Evolutionary conservation across 2,888 invertebrate species (phyloP), one percentile per base, ranked within the genome.

Genomic region (Tenthredo scrophulariae): DNA sequence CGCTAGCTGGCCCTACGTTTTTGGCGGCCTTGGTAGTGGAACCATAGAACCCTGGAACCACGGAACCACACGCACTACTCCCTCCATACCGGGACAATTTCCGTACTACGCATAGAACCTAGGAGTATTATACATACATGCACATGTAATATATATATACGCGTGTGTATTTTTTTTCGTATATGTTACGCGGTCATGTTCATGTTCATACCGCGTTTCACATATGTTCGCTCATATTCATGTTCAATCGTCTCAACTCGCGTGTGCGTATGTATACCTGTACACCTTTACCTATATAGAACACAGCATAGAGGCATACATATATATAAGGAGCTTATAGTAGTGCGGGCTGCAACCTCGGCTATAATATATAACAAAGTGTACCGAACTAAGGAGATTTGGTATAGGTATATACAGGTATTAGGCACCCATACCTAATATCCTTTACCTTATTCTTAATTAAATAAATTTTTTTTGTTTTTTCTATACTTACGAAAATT

Each of bases 21-120:
- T 83, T 83, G 83, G 67, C 83, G 67, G 83, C 83, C 83, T 83
- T 67, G 83, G 67, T 83, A 67, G 83, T 83, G 67, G 83, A 70
- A 83, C 67, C 65, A 62, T 83, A 70, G 83, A 83, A 83, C 83
- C 83, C 83, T 83, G 83, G 46, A 83, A 83, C 67, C 83, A 22
- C 50, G 40, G 62, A 80, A 80, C 80, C 80, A 62, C 80, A 72
- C 72, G 72, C 72, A 72, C 37, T 72, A 18, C 15, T 37, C 40
- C 72, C 72, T 40, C 40, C 26, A n/a, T 37, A 43, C 46, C 72
- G 43, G n/a, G 13, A 40, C 72, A 40, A 72, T 43, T 67, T 67
- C 67, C 67, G 67, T 33, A 67, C 67, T 67, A 67, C 67, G 67
- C 33, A 67, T 67, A 67, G 67, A 67, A 67, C 67, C 15, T 33